These are phyloP conservation scores for Hylaeus anthracinus DNA, from an alignment of 1,140 invertebrate genomes.

Conservation along the genomic window DNA sequence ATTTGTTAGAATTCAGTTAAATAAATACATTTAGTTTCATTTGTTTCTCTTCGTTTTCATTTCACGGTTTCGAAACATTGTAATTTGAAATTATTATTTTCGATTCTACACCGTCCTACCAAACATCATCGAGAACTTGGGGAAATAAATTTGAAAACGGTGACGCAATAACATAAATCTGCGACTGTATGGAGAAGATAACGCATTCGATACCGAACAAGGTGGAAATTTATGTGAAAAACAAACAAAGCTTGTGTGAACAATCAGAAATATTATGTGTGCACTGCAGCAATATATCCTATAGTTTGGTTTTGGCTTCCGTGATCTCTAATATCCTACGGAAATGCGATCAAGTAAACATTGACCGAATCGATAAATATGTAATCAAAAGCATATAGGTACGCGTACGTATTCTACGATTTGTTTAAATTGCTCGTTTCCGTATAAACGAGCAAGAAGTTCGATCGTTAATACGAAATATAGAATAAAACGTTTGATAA, in stretches of 20 bases:
- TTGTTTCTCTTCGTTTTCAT: too few species aligned
- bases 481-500: too few species aligned
- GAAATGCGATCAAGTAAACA: slow-evolving; percentile 46
- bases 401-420: background rate
- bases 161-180: background rate
- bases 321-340: slow-evolving; percentile 18
- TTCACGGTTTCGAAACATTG: too few species aligned
- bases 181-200: background rate
- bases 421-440: background rate
- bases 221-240: background rate
- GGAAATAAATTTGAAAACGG: background rate
- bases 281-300: slow-evolving; percentile 21
- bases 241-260: background rate
- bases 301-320: background rate
- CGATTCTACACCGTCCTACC: too few species aligned
- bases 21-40: too few species aligned
- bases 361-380: slow-evolving; percentile 36
- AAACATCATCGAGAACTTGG: background rate
- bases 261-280: slow-evolving; percentile 32
- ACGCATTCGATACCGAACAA: background rate
- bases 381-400: background rate
- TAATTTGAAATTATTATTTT: too few species aligned
- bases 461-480: background rate
- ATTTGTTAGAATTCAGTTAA: too few species aligned
- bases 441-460: background rate